phyloP scores from a whole-genome alignment of 1,140 invertebrate species.

The Heliconius nattereri region DNA sequence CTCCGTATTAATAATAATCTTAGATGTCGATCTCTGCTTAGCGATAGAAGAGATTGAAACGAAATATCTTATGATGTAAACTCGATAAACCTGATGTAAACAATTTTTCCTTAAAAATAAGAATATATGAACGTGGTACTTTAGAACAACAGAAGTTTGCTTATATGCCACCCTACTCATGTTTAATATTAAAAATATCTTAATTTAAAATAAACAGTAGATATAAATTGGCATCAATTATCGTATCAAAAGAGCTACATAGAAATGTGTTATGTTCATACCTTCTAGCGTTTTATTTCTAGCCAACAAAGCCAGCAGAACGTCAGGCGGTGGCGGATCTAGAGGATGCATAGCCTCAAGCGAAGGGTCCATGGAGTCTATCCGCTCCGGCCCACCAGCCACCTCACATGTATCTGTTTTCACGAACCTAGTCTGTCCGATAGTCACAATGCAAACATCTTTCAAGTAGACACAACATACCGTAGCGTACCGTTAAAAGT shows the following conservation, averaged over 20 bases:
- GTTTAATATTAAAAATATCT: too few species aligned
- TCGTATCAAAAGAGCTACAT: not conserved
- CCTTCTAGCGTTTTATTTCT: conserved; percentile 94
- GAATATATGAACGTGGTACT: too few species aligned
- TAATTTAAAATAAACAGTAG: too few species aligned
- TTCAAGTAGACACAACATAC: conserved; percentile 49
- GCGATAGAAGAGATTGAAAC: too few species aligned
- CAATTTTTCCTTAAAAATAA: too few species aligned
- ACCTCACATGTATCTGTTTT: conserved; percentile 63
- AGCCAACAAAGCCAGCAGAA: conserved; percentile 89
- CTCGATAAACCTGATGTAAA: too few species aligned
- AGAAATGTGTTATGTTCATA: conserved; percentile 54
- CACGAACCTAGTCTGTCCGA: conserved; percentile 54
- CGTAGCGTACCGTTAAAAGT: conserved; percentile 36
- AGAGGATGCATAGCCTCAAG: conserved; percentile 75
- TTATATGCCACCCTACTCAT: too few species aligned
- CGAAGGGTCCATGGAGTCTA: conserved; percentile 60
- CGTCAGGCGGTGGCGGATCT: conserved; percentile 85
- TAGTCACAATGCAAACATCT: conserved; percentile 54
- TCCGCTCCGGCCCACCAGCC: conserved; percentile 59
- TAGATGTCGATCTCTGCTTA: too few species aligned
- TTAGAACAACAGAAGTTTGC: too few species aligned
- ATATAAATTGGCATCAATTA: not conserved
- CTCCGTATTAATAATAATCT: too few species aligned
- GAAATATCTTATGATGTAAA: too few species aligned